Evolutionary conservation across 2,797 vertebrate genomes (phyloP).

Genomic region (Aeoliscus strigatus): DNA sequence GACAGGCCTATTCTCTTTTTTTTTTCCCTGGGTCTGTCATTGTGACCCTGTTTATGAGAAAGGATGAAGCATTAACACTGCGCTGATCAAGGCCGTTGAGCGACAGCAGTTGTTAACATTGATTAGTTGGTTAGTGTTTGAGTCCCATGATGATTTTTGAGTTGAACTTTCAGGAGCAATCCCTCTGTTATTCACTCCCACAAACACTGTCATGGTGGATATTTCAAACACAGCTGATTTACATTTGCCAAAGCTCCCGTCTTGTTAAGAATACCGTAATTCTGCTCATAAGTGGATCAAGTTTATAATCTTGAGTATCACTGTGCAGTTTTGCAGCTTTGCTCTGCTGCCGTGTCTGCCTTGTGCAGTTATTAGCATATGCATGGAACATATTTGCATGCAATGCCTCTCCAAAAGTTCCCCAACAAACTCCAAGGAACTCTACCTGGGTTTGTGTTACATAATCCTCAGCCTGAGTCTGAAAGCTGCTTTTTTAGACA

Average conservation of each 20-base stretch:
- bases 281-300: constrained; percentile 11
- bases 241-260: neutral
- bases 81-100: constrained; percentile 41
- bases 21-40: constrained; percentile 33
- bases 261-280: constrained; percentile 1
- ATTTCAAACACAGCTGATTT: neutral
- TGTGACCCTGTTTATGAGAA: constrained; percentile 49
- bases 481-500: constrained; percentile 21
- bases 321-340: constrained; percentile 18
- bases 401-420: constrained; percentile 39
- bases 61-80: constrained; percentile 45
- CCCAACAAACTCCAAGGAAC: constrained; percentile 25
- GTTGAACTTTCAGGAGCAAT: constrained; percentile 14
- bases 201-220: neutral
- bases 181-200: constrained; percentile 3
- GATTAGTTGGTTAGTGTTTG: constrained; percentile 50
- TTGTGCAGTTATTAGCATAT: constrained; percentile 38
- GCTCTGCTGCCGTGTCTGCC: constrained; percentile 17
- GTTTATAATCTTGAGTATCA: constrained; percentile 20
- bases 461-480: constrained; percentile 23
- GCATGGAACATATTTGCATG: constrained; percentile 47
- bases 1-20: constrained; percentile 31
- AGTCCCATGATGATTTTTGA: constrained; percentile 26
- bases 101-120: constrained; percentile 52
- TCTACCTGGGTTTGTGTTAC: constrained; percentile 24